These are phyloP conservation scores for Ophioninae sp. DNA, from an alignment of 2,888 invertebrate species.

Conservation along the genomic window DNA sequence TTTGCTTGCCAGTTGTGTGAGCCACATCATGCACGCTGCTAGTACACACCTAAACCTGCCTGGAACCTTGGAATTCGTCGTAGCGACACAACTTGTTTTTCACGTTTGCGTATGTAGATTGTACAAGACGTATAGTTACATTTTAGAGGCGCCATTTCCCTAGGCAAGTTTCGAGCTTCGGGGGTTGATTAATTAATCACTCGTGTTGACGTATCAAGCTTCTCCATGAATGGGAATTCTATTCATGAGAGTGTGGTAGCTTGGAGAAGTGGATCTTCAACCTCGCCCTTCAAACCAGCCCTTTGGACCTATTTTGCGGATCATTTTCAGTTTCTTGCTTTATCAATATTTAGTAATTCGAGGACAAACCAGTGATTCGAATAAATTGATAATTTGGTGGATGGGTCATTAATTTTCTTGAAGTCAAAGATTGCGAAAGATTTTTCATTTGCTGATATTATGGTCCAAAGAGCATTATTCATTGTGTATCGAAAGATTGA, in stretches of 20 bases:
- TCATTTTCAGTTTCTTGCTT: background rate
- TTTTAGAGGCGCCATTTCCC: conserved; percentile 30
- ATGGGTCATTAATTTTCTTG: too few species aligned
- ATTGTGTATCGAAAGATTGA: background rate
- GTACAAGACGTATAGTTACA: conserved; percentile 9
- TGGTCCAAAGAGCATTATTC: background rate
- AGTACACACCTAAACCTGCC: conserved; percentile 18
- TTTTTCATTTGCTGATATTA: background rate
- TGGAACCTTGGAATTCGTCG: conserved; percentile 38
- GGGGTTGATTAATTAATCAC: conserved; percentile 57
- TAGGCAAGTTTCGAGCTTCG: conserved; percentile 25
- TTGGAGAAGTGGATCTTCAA: conserved; percentile 5
- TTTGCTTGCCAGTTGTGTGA: conserved; percentile 24
- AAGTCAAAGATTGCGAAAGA: background rate
- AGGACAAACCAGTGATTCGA: too few species aligned
- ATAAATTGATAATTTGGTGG: too few species aligned
- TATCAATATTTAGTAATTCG: background rate
- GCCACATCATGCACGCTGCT: conserved; percentile 29
- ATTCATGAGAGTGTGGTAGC: conserved; percentile 24
- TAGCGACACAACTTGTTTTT: conserved; percentile 28
- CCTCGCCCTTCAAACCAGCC: background rate
- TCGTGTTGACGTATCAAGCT: conserved; percentile 30
- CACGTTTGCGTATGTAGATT: background rate
- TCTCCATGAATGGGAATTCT: conserved; percentile 39
- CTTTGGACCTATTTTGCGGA: background rate